A percentile compares a stretch with the other conserved stretches of the same genome.
These are phyloP conservation scores for Cantharis rufa DNA, from an alignment of 2,888 invertebrate species.

Conservation along the genomic window DNA sequence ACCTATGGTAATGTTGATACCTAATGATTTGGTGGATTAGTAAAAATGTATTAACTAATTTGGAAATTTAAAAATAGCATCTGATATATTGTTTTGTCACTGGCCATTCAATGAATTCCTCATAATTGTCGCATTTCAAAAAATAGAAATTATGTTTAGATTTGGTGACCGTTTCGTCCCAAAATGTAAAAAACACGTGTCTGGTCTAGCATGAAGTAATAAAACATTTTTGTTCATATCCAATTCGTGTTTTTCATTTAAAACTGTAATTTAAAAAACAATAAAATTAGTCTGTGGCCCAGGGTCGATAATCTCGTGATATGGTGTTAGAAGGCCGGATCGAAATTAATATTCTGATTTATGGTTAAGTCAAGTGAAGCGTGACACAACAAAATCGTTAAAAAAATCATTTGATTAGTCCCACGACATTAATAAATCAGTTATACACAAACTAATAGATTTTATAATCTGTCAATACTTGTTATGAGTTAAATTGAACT, in stretches of 20 bases:
- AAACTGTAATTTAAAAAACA: not conserved
- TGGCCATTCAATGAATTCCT: not conserved
- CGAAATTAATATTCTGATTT: not conserved
- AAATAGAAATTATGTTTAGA: not conserved
- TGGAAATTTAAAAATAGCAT: not conserved
- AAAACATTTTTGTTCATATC: not conserved
- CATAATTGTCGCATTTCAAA: not conserved
- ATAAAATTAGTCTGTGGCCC: not conserved
- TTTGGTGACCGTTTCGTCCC: not conserved
- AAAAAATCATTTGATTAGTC: not conserved
- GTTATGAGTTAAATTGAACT: not conserved
- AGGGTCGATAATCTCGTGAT: not conserved
- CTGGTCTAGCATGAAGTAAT: not conserved
- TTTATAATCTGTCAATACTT: not conserved
- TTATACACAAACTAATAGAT: not conserved
- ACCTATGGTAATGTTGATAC: too few relatives aligned
- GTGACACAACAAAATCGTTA: not conserved
- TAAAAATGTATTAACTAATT: not conserved
- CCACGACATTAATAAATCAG: not conserved
- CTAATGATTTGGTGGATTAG: too few relatives aligned
- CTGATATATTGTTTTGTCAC: too few relatives aligned
- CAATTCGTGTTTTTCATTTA: not conserved
- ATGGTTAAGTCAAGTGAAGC: not conserved
- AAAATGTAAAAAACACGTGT: not conserved
- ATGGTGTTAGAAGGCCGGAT: not conserved